Base-by-base conservation (phyloP, 1,140 invertebrate genomes). In the Zaprionus kolodkinae region DNA sequence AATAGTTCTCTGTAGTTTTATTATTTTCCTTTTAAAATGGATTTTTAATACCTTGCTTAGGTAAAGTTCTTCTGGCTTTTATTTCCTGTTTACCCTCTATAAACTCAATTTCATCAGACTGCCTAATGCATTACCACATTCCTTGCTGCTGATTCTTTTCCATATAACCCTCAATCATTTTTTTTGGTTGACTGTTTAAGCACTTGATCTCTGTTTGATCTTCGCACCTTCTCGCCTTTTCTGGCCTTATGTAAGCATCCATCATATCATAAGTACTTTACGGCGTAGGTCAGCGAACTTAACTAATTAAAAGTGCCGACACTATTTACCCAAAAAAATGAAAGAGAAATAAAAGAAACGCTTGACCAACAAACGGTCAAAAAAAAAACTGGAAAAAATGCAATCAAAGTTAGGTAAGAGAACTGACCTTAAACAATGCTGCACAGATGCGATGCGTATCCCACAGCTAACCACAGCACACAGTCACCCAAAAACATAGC, bases 351-450 rank as follows among this genome's bases (percentile, higher is more conserved):
- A 17, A 35, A 33, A 6, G 30, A 66, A 71, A 71, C 35, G 38
- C 30, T 72, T 61, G 40, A 56, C 48, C 57, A 69, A 62, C 65
- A 74, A 55, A 56, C 35, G 15, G 50, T n/a, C 27, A 45, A 48
- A 66, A 21, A 21, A 21, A 66, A 70, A 63, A 64, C 38, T 35
- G 33, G 21, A 73, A 48, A 52, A 87, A 88, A 84, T 88, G 84
- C 84, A 88, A 87, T 88, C 84, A 78, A 72, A 89, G 84, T 88
- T 88, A 88, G 84, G 84, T 88, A 88, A 88, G 85, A 83, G 80
- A 88, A 88, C 85, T 88, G 85, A 88, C 85, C 85, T 88, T 88
- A 89, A 81, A 81, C 85, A 89, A 88, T 85, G 78, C 81, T 89
- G 85, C 85, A 86, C 76, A 63, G 59, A 56, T 55, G 36, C 50